phyloP scores from a whole-genome alignment of 2,113 vertebrate species.

The Mastomys natalensis region DNA sequence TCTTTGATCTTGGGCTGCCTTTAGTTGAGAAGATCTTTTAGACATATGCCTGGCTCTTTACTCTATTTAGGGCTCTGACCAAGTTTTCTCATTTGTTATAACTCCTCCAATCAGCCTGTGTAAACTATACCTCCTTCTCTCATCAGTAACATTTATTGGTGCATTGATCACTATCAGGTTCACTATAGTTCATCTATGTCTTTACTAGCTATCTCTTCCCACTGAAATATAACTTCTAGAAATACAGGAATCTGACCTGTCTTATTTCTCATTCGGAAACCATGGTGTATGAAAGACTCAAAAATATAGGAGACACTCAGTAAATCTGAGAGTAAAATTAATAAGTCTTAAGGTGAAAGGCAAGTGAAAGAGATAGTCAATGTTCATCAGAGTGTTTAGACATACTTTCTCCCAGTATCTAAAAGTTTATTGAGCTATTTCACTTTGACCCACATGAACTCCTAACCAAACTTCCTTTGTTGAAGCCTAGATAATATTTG shows the following conservation, averaged over 20 bases:
- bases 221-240: not conserved
- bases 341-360: conserved; percentile 5
- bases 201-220: not conserved
- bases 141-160: not conserved
- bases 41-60: not conserved
- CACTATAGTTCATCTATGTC: not conserved
- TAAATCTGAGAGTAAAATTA: conserved; percentile 15
- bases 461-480: not conserved
- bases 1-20: not conserved
- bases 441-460: conserved; percentile 10
- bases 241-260: conserved; percentile 1
- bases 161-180: not conserved
- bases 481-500: conserved; percentile 29
- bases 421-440: conserved; percentile 46
- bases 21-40: not conserved
- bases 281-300: not conserved
- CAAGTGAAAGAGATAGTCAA: not conserved
- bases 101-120: not conserved
- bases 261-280: not conserved
- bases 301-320: not conserved
- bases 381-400: not conserved
- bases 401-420: not conserved
- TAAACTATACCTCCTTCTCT: not conserved
- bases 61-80: not conserved
- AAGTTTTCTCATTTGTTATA: not conserved